Base-by-base conservation (phyloP, 1,140 invertebrate genomes). In the Zaprionus ornatus region DNA sequence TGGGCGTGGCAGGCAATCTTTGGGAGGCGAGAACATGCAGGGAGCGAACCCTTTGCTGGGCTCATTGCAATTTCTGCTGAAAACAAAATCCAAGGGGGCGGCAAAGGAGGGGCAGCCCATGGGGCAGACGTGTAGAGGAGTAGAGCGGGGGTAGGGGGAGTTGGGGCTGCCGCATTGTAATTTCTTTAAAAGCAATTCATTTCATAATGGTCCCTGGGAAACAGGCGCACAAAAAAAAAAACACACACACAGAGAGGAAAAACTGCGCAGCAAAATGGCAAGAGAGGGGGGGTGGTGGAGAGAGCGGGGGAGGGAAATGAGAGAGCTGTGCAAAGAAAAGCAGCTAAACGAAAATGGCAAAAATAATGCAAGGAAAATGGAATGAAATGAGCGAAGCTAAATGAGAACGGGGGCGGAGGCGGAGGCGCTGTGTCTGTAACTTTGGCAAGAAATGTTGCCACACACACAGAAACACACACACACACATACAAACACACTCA, bases 181-280 rank as follows among this genome's bases (percentile, higher is more conserved):
- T 91, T 91, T 91, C 88, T 91, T 84, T 91, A 91, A 91, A 91
- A 91, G 87, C 88, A 88, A 91, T 91, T 91, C 87, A 91, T 91
- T 91, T 91, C 82, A 91, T 91, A 88, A 91, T 91, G 77, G 74
- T 69, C 74, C 27, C 59, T 57, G 65, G 85, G 77, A 75, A 82
- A 80, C 66, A 54, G 60, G 54, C 40, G 60, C 27, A 48, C 29
- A 15, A 27, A 59, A 60, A 52, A 32, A 32, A 35, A 21, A n/a
- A n/a, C n/a, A n/a, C n/a, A 10, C 7, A 32, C 9, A 10, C 9
- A 32, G 29, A 32, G 37, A 17, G 57, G 19, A 48, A 42, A 57
- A 55, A 27, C 6, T 12, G 45, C 13, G 35, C 37, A 32, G 13
- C 7, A 27, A 55, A 29, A 40, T 17, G 40, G 42, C 42, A 42